Evolutionary conservation across 2,797 vertebrate genomes (phyloP).

Genomic region (Dendrocincla fuliginosa): DNA sequence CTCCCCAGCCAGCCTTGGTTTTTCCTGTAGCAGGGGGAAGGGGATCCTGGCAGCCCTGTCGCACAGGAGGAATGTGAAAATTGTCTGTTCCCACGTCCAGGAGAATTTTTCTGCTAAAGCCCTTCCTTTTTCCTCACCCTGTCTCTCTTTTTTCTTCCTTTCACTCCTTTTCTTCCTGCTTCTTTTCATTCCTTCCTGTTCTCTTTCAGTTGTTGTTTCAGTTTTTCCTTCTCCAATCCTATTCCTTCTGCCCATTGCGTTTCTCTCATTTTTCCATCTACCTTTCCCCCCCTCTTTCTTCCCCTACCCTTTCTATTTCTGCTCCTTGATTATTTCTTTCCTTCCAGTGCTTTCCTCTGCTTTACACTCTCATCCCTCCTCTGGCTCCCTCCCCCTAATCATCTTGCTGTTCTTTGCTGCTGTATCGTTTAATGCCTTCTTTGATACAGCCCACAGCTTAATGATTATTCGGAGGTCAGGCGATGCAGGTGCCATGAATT

Average conservation of each 20-base stretch:
- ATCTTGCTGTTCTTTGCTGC: slow-evolving; percentile 63
- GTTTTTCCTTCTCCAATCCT: neutral
- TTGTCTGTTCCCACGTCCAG: neutral
- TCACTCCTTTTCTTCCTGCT: neutral
- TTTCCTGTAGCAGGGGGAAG: neutral
- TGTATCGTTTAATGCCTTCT: slow-evolving; percentile 79
- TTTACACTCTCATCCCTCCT: neutral
- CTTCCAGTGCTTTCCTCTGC: neutral
- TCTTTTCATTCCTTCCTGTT: neutral
- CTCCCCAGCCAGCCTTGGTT: neutral
- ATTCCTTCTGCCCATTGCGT: neutral
- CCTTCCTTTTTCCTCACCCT: neutral
- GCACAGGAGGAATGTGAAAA: neutral
- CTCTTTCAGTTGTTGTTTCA: neutral
- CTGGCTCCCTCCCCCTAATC: slow-evolving; percentile 36
- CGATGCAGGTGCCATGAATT: slow-evolving; percentile 79
- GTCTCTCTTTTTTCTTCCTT: neutral
- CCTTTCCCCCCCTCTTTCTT: neutral
- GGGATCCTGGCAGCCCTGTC: neutral
- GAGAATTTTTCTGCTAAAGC: slow-evolving; percentile 5
- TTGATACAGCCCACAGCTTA: slow-evolving; percentile 80
- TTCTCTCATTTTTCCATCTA: neutral
- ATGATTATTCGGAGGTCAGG: slow-evolving; percentile 80
- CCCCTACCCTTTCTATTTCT: neutral
- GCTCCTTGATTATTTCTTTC: neutral